Evolutionary conservation across 2,113 vertebrate genomes (phyloP), one percentile per base, ranked within the genome.

Genomic region (Catharus fuscescens): DNA sequence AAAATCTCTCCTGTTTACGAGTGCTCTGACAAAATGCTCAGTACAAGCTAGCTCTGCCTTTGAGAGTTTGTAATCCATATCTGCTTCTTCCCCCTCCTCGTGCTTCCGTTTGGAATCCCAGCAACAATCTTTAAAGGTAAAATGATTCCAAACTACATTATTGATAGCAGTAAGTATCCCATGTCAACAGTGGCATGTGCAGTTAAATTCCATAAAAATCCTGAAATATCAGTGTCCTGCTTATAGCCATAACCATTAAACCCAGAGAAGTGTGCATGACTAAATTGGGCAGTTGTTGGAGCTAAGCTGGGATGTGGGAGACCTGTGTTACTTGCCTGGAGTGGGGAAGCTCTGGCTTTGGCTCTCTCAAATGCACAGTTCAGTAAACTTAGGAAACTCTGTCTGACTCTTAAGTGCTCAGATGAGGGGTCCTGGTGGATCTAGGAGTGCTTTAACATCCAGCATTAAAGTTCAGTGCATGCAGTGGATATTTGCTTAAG

Each of bases 101-200:
- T 98, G 98, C 98, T 97, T 95, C 86, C 96, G 2, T 96, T 95
- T 96, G 98, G 97, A 98, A 98, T 98, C 95, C 96, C 98, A 99
- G 98, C 98, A 96, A 98, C 98, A 96, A 98, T 99, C 96, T 98
- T 99, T 98, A 99, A 99, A 98, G 98, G 98, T 98, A 98, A 98
- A 98, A 98, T 96, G 97, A 98, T 98, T 96, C 98, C 98, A 97
- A 98, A 98, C 98, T 98, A 98, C 98, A 98, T 98, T 98, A 97
- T 98, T 98, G 98, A 98, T 96, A 98, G 98, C 98, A 98, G 98
- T 99, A 99, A 99, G 98, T 98, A 98, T 97, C 93, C 95, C 48
- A 18, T 85, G 85, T 91, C 96, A 91, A 81, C 88, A 71, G 73
- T 59, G 65, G 42, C 19, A 1, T 85, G 48, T 65, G 77, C 67